Percentiles rank a stretch among this genome's conserved stretches.
These are phyloP conservation scores for Lycia hirtaria DNA, from an alignment of 2,888 invertebrate genomes.

Conservation along the genomic window DNA sequence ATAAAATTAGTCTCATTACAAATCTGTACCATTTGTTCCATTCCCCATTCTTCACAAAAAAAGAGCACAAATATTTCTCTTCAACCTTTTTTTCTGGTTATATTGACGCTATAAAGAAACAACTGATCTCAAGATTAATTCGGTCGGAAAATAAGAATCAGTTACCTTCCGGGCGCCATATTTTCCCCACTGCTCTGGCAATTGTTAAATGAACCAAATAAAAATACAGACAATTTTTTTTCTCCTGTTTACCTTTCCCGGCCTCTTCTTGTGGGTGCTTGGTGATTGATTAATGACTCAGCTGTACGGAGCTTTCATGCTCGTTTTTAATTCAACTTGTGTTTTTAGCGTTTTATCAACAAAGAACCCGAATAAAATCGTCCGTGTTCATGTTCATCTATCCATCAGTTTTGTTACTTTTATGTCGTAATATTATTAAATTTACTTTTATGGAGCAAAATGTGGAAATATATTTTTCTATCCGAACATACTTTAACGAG, in stretches of 20 bases:
- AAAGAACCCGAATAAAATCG: no score
- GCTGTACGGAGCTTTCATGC: constrained; percentile 9
- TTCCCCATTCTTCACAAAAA: constrained; percentile 13
- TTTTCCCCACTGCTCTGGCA: constrained; percentile 51
- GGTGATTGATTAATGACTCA: constrained; percentile 39
- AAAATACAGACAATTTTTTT: constrained; percentile 52
- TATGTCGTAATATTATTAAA: no score
- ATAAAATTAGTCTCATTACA: constrained; percentile 16
- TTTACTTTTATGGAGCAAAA: no score
- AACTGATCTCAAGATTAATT: constrained; percentile 52
- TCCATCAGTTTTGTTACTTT: no score
- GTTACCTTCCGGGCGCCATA: constrained; percentile 50
- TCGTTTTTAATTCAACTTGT: constrained; percentile 21
- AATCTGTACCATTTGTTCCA: constrained; percentile 12
- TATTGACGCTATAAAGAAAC: constrained; percentile 38
- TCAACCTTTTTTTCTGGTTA: constrained; percentile 29
- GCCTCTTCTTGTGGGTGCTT: constrained; percentile 38
- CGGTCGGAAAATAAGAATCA: constrained; percentile 61
- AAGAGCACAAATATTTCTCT: constrained; percentile 20
- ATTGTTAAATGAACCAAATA: constrained; percentile 64
- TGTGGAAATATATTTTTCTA: no score
- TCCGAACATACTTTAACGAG: no score
- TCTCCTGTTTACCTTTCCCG: constrained; percentile 50
- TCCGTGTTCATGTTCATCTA: no score
- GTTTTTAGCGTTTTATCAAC: constrained; percentile 17